Evolutionary conservation across 2,888 invertebrate genomes (phyloP).

Genomic region (Ferdinandea cuprea): DNA sequence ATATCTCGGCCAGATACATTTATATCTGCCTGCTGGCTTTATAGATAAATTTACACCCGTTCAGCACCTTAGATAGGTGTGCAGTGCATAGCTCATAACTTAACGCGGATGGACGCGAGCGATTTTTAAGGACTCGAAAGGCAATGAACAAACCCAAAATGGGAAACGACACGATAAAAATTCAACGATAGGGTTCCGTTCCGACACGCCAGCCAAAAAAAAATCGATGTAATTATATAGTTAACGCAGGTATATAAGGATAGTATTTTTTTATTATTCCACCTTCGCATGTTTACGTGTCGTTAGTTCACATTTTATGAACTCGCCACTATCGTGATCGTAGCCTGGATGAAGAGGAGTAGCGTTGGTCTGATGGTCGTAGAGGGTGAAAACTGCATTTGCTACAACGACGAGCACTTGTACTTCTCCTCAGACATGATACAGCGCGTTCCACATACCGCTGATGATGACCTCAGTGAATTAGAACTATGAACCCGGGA

Average conservation of each 20-base stretch:
- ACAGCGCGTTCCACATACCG: constrained; percentile 1
- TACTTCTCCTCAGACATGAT: constrained; percentile 6
- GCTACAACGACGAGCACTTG: neutral
- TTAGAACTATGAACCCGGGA: constrained; percentile 62
- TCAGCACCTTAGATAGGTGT: constrained; percentile 20
- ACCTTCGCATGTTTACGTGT: constrained; percentile 65
- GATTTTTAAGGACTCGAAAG: constrained; percentile 37
- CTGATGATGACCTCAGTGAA: constrained; percentile 53
- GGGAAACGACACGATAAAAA: constrained; percentile 16
- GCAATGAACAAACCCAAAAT: constrained; percentile 52
- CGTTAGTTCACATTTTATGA: constrained; percentile 61
- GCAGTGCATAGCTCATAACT: constrained; percentile 17
- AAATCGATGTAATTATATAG: constrained; percentile 28
- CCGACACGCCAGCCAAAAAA: neutral
- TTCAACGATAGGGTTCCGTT: constrained; percentile 23
- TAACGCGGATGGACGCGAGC: constrained; percentile 4
- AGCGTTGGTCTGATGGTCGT: too few relatives aligned
- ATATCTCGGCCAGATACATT: constrained; percentile 18
- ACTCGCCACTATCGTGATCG: constrained; percentile 43
- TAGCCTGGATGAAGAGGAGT: too few relatives aligned
- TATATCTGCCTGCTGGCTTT: constrained; percentile 6
- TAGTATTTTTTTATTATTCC: constrained; percentile 39
- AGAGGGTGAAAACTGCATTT: constrained; percentile 42
- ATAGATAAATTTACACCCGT: constrained; percentile 23
- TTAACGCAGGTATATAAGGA: constrained; percentile 37